Base-by-base conservation (phyloP, 2,888 invertebrate genomes). In the Empis stercorea region DNA sequence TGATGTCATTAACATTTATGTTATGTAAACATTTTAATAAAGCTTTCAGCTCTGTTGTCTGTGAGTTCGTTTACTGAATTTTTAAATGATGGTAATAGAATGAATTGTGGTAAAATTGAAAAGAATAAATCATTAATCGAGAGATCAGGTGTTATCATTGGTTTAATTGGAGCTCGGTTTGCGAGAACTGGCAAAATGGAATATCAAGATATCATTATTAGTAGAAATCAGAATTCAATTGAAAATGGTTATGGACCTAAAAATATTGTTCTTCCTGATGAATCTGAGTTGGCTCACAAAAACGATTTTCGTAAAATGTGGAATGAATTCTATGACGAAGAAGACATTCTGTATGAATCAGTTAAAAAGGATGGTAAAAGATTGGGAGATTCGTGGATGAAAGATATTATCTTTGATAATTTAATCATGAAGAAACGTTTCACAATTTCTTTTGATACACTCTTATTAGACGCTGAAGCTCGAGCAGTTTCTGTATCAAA, bases 391-490 rank as follows among this genome's bases (percentile, higher is more conserved):
- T 56, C 64, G 1, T 53, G 53, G 38, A 63, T 62, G 49, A 56
- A 61, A 44, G 54, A 61, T 30, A 59, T 60, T 40, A 57, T 66
- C 13, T 68, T 68, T 30, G 68, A 68, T 47, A 65, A 66, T 55
- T 47, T 65, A 39, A 51, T 65, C 0, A 64, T 61, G 64, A 64
- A 58, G 44, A 65, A 63, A 52, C 66, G 80, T 32, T 61, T 77
- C 37, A 66, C 72, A 27, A 68, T 80, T 10, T 63, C 76, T 1
- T 75, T 80, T 4, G 83, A 83, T 53, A 74, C 76, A 10, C 66
- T 79, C 23, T 59, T 83, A 2, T 56, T 80, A 14, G 82, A 82
- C 49, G 78, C 79, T 0, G 74, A 80, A 49, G 63, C 68, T 0
- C 66, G 81, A n/a, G 80, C 76, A 0, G 62, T 61, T 11, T 65